These are phyloP conservation scores for Marmota monax DNA, from an alignment of 2,113 vertebrate species.

Conservation along the genomic window DNA sequence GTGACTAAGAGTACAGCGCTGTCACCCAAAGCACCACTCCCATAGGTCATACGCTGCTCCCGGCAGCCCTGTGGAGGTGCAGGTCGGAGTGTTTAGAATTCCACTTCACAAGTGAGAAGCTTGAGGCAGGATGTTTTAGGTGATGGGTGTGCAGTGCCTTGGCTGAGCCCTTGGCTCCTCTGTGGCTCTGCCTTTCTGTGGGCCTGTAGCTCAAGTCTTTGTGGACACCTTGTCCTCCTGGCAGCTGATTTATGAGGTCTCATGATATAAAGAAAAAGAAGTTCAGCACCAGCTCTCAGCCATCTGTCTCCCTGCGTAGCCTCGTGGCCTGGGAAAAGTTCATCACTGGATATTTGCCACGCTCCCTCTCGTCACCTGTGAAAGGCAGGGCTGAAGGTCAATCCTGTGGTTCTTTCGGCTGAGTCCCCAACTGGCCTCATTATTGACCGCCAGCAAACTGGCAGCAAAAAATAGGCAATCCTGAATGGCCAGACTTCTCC, in stretches of 20 bases:
- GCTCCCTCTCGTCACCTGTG: neutral
- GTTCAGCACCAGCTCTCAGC: too few relatives aligned
- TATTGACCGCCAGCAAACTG: neutral
- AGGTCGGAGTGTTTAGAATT: neutral
- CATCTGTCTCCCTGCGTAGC: neutral
- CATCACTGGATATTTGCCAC: too few relatives aligned
- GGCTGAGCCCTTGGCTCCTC: neutral
- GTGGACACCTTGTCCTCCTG: neutral
- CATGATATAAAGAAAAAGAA: neutral
- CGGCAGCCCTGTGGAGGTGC: too few relatives aligned
- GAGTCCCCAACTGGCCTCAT: neutral
- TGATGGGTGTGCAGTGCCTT: neutral
- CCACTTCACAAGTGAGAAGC: neutral
- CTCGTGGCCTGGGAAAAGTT: neutral
- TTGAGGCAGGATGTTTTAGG: neutral
- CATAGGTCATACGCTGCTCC: rapidly evolving
- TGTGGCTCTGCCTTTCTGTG: neutral
- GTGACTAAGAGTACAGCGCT: neutral
- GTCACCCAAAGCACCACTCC: neutral
- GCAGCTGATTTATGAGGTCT: neutral
- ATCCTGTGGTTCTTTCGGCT: too few relatives aligned
- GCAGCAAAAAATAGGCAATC: neutral
- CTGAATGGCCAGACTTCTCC: neutral
- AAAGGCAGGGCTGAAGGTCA: neutral
- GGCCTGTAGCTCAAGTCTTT: neutral